Conservation (phyloP, 2,888 invertebrate genomes). For the Caenorhabditis sp. region DNA sequence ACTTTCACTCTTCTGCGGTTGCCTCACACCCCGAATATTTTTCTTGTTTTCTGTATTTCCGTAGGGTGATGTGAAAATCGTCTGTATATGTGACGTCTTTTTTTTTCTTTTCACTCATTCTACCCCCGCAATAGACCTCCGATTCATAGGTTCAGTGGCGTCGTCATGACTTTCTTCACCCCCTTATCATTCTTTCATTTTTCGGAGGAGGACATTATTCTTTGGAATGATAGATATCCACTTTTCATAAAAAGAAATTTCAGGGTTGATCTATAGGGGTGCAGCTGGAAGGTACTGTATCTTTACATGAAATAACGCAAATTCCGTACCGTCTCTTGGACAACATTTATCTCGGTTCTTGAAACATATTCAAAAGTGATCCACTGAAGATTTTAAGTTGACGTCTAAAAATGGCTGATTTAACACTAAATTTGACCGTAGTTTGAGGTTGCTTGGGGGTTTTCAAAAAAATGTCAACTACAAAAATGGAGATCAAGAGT, state of each 20-base stretch:
- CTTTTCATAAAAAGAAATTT: neutral
- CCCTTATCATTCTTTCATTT: slow-evolving; percentile 6
- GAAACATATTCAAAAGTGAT: no score
- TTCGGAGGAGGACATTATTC: slow-evolving; percentile 6
- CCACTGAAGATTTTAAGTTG: no score
- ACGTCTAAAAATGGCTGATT: no score
- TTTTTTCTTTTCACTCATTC: slow-evolving; percentile 16
- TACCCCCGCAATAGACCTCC: slow-evolving; percentile 32
- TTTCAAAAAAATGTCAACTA: no score
- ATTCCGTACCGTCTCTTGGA: no score
- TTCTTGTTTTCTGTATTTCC: slow-evolving; percentile 55
- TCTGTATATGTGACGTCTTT: slow-evolving; percentile 38
- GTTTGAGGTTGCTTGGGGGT: no score
- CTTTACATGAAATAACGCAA: no score
- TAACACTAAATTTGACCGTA: no score
- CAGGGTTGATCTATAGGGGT: no score
- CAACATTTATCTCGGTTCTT: no score
- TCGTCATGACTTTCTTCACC: slow-evolving; percentile 16
- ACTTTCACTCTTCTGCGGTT: slow-evolving; percentile 44
- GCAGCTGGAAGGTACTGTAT: no score
- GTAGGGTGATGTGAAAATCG: slow-evolving; percentile 35
- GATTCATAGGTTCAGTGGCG: slow-evolving; percentile 33
- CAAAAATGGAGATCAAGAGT: no score
- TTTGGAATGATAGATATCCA: neutral
- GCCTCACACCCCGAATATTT: slow-evolving; percentile 41